phyloP scores from a whole-genome alignment of 2,113 vertebrate genomes.

The Brevimyrus niger region DNA sequence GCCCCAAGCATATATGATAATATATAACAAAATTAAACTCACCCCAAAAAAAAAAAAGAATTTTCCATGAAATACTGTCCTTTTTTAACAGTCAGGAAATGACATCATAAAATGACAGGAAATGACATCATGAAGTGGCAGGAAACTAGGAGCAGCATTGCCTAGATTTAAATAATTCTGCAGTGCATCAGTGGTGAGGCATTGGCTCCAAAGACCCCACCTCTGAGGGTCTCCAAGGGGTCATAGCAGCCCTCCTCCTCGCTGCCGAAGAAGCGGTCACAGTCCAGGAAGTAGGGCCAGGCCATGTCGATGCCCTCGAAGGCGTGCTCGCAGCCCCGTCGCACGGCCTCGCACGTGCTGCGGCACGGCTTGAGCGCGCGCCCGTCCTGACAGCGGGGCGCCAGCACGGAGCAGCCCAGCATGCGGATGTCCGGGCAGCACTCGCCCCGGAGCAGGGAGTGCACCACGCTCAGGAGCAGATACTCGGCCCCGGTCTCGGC shows the following conservation, averaged over 20 bases:
- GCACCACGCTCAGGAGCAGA: constrained; percentile 80
- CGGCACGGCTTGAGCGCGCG: constrained; percentile 73
- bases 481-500: constrained; percentile 83
- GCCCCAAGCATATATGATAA: background rate
- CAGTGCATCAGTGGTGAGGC: background rate
- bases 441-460: constrained; percentile 82
- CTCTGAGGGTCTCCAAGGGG: constrained; percentile 70
- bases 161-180: background rate
- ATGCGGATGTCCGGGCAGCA: constrained; percentile 86
- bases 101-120: background rate
- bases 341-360: constrained; percentile 70
- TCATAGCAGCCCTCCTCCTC: constrained; percentile 81
- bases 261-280: constrained; percentile 74
- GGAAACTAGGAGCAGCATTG: background rate
- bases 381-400: constrained; percentile 68
- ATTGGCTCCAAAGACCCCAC: constrained; percentile 43
- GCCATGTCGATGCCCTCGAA: constrained; percentile 92
- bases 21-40: background rate
- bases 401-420: constrained; percentile 83
- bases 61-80: background rate
- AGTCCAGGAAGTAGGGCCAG: constrained; percentile 96
- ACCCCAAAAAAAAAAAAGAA: background rate
- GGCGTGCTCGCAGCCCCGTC: constrained; percentile 69
- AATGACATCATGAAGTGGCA: background rate
- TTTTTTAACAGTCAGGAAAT: background rate